A percentile compares a stretch with the other conserved stretches of the same genome.
Conservation (phyloP, 2,888 invertebrate genomes). For the Anaspis maculata region DNA sequence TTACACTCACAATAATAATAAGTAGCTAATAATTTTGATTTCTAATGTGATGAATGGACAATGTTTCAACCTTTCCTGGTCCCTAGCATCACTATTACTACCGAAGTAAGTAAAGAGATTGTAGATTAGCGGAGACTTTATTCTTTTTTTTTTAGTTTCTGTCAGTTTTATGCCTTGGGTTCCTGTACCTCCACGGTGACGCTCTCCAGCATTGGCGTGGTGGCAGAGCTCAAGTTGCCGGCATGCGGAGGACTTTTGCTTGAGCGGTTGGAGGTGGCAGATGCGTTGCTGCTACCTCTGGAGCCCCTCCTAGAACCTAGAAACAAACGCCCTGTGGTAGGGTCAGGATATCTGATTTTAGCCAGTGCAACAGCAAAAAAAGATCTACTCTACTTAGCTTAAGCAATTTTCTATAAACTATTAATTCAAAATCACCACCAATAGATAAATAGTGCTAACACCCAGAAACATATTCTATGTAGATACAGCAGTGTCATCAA, state of each 20-base stretch:
- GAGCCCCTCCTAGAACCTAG: slow-evolving; percentile 62
- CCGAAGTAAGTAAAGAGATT: slow-evolving; percentile 28
- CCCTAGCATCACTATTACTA: slow-evolving; percentile 40
- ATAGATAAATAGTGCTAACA: too few relatives aligned
- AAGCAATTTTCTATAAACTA: too few relatives aligned
- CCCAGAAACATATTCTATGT: too few relatives aligned
- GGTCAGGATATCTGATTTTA: too few relatives aligned
- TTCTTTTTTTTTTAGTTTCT: background rate
- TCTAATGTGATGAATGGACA: slow-evolving; percentile 39
- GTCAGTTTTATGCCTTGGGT: slow-evolving; percentile 41
- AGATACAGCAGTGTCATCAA: too few relatives aligned
- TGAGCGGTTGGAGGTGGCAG: slow-evolving; percentile 63
- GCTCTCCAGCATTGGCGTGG: slow-evolving; percentile 49
- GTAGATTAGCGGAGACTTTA: slow-evolving; percentile 11
- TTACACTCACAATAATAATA: too few relatives aligned
- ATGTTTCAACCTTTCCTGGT: slow-evolving; percentile 33
- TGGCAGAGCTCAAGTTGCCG: slow-evolving; percentile 29
- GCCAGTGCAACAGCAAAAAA: slow-evolving; percentile 20
- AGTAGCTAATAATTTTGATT: too few relatives aligned
- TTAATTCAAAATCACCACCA: too few relatives aligned
- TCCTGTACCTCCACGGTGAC: slow-evolving; percentile 73
- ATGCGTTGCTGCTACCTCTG: slow-evolving; percentile 68
- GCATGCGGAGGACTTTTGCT: slow-evolving; percentile 48
- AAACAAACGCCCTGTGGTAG: slow-evolving; percentile 37
- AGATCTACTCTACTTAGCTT: too few relatives aligned